Evolutionary conservation across 2,797 vertebrate species (phyloP), one percentile per base, ranked within the genome.

Genomic region (Dipus sagitta): DNA sequence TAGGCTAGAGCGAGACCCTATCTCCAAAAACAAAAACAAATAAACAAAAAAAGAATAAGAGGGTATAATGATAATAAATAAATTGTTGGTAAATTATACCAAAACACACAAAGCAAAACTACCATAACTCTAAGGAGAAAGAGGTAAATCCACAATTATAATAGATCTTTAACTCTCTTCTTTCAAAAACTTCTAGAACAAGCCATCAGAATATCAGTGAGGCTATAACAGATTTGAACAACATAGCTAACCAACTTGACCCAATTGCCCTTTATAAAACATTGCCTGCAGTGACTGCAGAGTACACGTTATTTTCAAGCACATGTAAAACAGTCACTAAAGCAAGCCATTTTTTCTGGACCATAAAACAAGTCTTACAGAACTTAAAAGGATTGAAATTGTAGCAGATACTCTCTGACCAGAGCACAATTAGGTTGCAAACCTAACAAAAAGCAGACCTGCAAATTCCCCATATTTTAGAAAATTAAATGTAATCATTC

Each of bases 351-450:
- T 89, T 89, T 58, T 92, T 18, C 67, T 86, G 52, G 60, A 32
- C 24, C 42, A 91, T 79, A 88, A 88, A 84, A 81, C 32, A 95
- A 86, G 47, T 30, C 78, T 86, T 91, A 52, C 58, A 87, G 81
- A 91, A 64, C 91, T 86, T 86, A 64, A 91, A 88, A 82, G 38
- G 21, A 78, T 38, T 93, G 24, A 93, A 84, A 62, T 71, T 47
- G 64, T 3, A 76, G 58, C 65, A 18, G 65, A 72, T 76, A n/a
- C 34, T 60, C 20, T 76, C 30, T 90, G 28, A 85, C 21, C 62
- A 93, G 47, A 81, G 70, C 1, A 92, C 42, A 88, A 82, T 94
- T 77, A 75, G 60, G 91, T 88, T 81, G 67, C 92, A 96, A 82
- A 62, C 17, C 80, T 47, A 72, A 86, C 38, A 65, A 74, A 93